A percentile compares a stretch with the other conserved stretches of the same genome.
Conservation (phyloP, 2,888 invertebrate genomes). For the Agrotis clavis region DNA sequence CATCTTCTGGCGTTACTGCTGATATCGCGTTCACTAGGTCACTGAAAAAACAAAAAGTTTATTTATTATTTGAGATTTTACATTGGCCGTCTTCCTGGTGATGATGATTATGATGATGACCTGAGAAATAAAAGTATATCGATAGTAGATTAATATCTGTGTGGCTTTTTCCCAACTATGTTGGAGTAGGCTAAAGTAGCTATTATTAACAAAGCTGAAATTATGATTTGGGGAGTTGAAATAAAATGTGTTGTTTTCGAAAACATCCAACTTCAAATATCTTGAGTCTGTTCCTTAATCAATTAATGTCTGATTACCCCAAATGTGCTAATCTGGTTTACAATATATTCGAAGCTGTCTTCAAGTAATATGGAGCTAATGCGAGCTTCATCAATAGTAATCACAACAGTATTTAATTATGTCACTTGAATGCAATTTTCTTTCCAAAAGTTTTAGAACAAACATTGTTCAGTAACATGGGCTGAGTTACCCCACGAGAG, state of each 20-base stretch:
- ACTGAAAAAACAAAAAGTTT: slow-evolving; percentile 76
- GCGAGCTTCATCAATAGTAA: not conserved
- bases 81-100: too few species aligned
- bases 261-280: too few species aligned
- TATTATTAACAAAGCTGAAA: not conserved
- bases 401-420: too few species aligned
- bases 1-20: slow-evolving; percentile 92
- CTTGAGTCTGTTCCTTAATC: not conserved
- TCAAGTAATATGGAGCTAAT: not conserved
- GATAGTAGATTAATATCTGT: too few species aligned
- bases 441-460: too few species aligned
- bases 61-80: not conserved
- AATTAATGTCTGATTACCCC: not conserved
- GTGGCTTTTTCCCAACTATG: too few species aligned
- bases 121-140: not conserved
- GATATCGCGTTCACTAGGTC: slow-evolving; percentile 93
- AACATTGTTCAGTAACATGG: too few species aligned
- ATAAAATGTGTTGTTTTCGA: not conserved
- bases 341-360: not conserved
- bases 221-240: not conserved
- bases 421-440: too few species aligned
- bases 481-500: too few species aligned
- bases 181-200: not conserved
- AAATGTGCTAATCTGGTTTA: not conserved
- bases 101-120: too few species aligned